Conservation (phyloP, 2,113 vertebrate genomes). For the Xerus inauris region DNA sequence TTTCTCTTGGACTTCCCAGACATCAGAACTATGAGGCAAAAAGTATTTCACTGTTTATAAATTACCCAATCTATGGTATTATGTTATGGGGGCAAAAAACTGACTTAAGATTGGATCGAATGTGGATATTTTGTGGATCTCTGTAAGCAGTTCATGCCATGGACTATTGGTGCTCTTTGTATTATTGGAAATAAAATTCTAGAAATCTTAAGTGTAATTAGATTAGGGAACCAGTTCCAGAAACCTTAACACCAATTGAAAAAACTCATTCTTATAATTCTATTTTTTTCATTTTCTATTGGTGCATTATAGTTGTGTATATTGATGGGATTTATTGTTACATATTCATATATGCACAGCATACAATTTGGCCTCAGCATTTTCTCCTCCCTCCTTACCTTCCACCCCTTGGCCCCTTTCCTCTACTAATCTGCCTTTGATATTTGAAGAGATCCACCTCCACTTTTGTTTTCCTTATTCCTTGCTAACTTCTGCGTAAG, state of each 20-base stretch:
- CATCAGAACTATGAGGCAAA: not conserved
- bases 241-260: not conserved
- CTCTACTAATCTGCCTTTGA: too few relatives aligned
- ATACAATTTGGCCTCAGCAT: too few relatives aligned
- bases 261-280: not conserved
- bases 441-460: too few relatives aligned
- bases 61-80: not conserved
- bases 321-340: too few relatives aligned
- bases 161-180: not conserved
- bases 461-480: too few relatives aligned
- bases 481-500: too few relatives aligned
- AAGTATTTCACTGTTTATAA: not conserved
- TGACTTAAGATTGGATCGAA: not conserved
- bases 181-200: not conserved
- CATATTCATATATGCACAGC: too few relatives aligned
- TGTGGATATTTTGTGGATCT: not conserved
- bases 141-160: not conserved
- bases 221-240: not conserved
- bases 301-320: too few relatives aligned
- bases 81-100: not conserved
- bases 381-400: too few relatives aligned
- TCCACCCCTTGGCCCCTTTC: too few relatives aligned
- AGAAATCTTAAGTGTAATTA: not conserved
- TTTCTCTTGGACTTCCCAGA: not conserved
- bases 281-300: too few relatives aligned